A percentile compares a stretch with the other conserved stretches of the same genome.
These are phyloP conservation scores for Balearica regulorum DNA, from an alignment of 2,797 vertebrate genomes.

Conservation along the genomic window DNA sequence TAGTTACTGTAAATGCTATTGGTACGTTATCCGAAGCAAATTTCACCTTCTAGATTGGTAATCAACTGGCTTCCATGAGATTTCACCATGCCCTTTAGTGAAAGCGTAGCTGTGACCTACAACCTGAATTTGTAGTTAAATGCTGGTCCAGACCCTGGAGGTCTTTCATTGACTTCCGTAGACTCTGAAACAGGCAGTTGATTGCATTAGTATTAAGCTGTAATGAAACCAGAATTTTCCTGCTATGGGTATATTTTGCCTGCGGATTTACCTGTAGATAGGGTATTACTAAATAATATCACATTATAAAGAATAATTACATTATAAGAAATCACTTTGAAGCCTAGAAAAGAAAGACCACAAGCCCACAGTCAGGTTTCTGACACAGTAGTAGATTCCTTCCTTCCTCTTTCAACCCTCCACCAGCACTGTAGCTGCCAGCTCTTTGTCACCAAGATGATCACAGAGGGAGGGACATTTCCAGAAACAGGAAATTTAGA, in stretches of 20 bases:
- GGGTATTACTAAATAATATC: neutral
- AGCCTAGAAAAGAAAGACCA: neutral
- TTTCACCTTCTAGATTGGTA: neutral
- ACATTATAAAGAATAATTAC: neutral
- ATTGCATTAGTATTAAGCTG: neutral
- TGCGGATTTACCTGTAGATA: neutral
- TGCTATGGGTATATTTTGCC: neutral
- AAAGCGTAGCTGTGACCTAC: neutral
- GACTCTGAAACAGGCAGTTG: neutral
- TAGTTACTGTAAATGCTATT: neutral
- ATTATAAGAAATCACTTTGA: neutral
- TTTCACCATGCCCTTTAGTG: neutral
- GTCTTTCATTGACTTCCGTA: neutral
- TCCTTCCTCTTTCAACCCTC: conserved; percentile 28
- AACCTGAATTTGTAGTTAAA: neutral
- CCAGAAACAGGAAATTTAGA: neutral
- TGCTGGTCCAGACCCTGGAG: neutral
- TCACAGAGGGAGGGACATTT: neutral
- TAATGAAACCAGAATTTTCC: neutral
- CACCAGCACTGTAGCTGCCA: neutral
- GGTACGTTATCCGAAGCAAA: neutral
- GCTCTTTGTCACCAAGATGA: conserved; percentile 11
- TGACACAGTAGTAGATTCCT: neutral
- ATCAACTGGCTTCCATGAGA: neutral
- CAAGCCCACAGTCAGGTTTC: neutral